A percentile compares a stretch with the other conserved stretches of the same genome.
phyloP scores from a whole-genome alignment of 2,888 invertebrate genomes.

The Drosophila greeni region DNA sequence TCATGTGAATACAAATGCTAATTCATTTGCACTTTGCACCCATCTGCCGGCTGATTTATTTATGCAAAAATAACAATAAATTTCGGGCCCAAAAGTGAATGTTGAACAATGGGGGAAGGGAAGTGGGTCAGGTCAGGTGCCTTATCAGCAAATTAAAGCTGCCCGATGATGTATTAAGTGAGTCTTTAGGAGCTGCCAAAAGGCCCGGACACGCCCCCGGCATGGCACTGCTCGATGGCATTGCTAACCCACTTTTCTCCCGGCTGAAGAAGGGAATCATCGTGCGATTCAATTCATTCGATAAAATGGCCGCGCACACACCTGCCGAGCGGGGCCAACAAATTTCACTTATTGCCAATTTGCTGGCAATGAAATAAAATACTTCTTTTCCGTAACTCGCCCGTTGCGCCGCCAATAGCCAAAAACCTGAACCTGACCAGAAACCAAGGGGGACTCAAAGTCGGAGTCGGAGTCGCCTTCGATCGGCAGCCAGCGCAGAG shows the following conservation, averaged over 20 bases:
- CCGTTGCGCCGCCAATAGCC: constrained; percentile 57
- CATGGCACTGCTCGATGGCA: constrained; percentile 8
- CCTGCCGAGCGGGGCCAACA: constrained; percentile 65
- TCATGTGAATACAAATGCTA: constrained; percentile 59
- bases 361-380: constrained; percentile 71
- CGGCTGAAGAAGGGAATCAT: constrained; percentile 27
- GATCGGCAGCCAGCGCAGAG: constrained; percentile 51
- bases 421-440: constrained; percentile 45
- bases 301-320: constrained; percentile 47
- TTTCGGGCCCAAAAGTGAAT: constrained; percentile 52
- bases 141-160: constrained; percentile 29
- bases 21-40: constrained; percentile 68
- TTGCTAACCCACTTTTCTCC: constrained; percentile 59
- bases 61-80: constrained; percentile 48
- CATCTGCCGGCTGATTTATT: constrained; percentile 52
- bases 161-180: constrained; percentile 40
- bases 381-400: constrained; percentile 53
- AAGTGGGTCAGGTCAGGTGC: constrained; percentile 55
- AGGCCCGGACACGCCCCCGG: constrained; percentile 43
- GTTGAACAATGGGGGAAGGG: constrained; percentile 21
- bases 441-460: constrained; percentile 12
- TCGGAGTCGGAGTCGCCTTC: constrained; percentile 9
- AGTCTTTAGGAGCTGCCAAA: constrained; percentile 33
- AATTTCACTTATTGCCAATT: constrained; percentile 72
- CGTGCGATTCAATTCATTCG: constrained; percentile 35